Evolutionary conservation across 1,140 invertebrate species (phyloP), one percentile per base, ranked within the genome.

Genomic region (Drosophila equinoxialis): DNA sequence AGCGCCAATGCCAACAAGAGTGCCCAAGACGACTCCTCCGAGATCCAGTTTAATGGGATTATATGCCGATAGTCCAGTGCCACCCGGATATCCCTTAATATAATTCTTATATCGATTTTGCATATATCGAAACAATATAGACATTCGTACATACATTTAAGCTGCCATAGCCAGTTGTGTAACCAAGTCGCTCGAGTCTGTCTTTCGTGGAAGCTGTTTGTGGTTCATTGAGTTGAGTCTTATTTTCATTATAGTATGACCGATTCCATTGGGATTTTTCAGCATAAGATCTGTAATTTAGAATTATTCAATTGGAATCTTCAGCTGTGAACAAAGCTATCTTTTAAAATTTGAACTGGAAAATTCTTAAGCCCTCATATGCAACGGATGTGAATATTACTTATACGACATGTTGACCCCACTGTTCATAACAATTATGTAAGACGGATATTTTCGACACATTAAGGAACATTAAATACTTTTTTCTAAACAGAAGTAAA

Each of bases 41-140:
- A 97, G 92, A 77, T 97, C 96, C 41, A 97, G 94, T 91, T 96
- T 96, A n/a, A 96, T 93, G 1, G 95, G 95, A 8, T 94, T 94
- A 65, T 96, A 96, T 1, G 92, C 89, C 2, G 94, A 93, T 3
- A 93, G 75, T 13, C 94, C 94, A 42, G 94, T 94, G 10, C 93
- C 92, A 75, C 85, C 80, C n/a, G 90, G 79, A 65, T 91, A 91
- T 5, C 80, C 89, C 91, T 90, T n/a, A 45, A 39, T 8, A 51
- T 13, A 54, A 54, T n/a, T 23, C 41, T 37, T 39, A 41, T 13
- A 17, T 41, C 8, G 20, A 23, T 51, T 14, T 39, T 39, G 30
- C 23, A 20, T 39, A 54, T 26, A 11, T 13, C 6, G 42, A 23
- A 42, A 17, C 55, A n/a, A 41, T 13, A 10, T 20, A n/a, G 20